Conservation (phyloP, 92 coral and sea anemone species). For the Zoanthus gigantus region DNA sequence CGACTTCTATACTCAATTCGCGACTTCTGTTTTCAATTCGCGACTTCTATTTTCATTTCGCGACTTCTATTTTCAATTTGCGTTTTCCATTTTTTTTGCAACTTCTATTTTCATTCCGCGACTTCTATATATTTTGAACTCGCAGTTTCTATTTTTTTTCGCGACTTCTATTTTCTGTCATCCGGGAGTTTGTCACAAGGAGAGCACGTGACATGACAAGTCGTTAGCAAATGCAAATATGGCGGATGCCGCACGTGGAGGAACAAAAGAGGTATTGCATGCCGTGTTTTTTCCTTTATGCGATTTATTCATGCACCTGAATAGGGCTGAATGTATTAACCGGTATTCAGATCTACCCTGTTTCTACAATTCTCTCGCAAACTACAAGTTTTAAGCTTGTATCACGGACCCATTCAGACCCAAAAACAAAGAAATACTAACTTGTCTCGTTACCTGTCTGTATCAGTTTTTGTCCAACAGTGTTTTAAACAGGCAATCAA, state of each 20-base stretch:
- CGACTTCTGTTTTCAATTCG: background rate
- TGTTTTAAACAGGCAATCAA: constrained; percentile 3
- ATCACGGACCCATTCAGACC: background rate
- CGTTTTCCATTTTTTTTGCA: too few species aligned
- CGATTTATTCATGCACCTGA: background rate
- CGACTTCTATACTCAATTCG: background rate
- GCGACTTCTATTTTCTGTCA: too few species aligned
- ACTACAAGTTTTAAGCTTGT: background rate
- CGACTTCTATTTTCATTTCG: background rate
- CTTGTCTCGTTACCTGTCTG: constrained; percentile 18
- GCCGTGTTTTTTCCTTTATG: background rate
- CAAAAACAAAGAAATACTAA: background rate
- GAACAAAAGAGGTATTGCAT: constrained; percentile 8
- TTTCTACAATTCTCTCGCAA: background rate
- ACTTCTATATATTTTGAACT: too few species aligned
- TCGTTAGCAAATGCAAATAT: background rate
- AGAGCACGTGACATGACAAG: constrained; percentile 6
- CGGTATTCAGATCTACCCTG: background rate
- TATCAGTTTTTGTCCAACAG: background rate
- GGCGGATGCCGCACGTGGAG: background rate
- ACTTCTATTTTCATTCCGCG: too few species aligned
- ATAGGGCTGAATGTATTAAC: background rate
- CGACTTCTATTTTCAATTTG: too few species aligned
- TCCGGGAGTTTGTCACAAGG: background rate
- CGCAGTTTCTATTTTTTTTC: too few species aligned